phyloP scores from a whole-genome alignment of 2,797 vertebrate genomes.

The Fringilla coelebs region DNA sequence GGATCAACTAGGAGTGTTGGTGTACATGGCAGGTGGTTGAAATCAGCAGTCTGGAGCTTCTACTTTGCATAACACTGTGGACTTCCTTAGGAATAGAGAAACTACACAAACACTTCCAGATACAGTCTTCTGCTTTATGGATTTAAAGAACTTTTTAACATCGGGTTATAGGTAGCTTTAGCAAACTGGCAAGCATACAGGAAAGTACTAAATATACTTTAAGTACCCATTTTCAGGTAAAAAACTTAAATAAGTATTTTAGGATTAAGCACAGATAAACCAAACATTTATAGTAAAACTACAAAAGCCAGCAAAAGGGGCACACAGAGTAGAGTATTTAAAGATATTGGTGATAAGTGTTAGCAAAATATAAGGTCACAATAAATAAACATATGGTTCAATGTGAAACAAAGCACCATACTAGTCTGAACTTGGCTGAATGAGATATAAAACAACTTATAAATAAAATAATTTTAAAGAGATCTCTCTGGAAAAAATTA shows the following conservation, averaged over 20 bases:
- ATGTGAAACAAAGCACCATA: not conserved
- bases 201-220: not conserved
- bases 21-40: not conserved
- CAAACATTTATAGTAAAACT: not conserved
- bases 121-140: not conserved
- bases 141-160: not conserved
- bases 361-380: not conserved
- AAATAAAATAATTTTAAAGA: not conserved
- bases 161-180: not conserved
- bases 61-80: too few species aligned
- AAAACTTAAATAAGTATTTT: not conserved
- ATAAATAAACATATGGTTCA: not conserved
- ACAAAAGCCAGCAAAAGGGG: not conserved
- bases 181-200: not conserved
- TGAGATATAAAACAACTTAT: not conserved
- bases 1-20: not conserved
- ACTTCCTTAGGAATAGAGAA: not conserved
- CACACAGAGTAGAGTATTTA: not conserved
- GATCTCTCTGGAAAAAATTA: not conserved
- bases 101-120: not conserved
- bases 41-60: not conserved
- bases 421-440: not conserved
- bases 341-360: not conserved
- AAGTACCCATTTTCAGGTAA: not conserved
- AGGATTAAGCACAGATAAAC: not conserved